phyloP scores from a whole-genome alignment of 1,140 invertebrate species.

The Diachasmimorpha longicaudata region DNA sequence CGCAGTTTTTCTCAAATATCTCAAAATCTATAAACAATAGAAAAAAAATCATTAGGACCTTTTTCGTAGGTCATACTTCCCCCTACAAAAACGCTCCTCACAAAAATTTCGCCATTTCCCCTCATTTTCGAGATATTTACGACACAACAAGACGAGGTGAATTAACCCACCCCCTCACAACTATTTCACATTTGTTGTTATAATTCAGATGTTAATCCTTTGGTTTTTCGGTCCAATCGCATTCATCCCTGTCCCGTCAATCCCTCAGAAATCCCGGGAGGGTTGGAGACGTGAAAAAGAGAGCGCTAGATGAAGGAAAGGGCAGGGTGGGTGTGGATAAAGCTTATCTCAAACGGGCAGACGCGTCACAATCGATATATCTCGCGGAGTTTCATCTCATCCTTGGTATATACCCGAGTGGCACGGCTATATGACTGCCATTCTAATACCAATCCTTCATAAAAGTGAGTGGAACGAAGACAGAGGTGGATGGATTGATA shows the following conservation, averaged over 20 bases:
- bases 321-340: slow-evolving; percentile 34
- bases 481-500: slow-evolving; percentile 27
- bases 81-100: no score
- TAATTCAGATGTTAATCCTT: no score
- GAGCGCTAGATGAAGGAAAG: slow-evolving; percentile 23
- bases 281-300: background rate
- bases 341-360: slow-evolving; percentile 59
- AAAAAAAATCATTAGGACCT: no score
- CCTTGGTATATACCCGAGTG: slow-evolving; percentile 11
- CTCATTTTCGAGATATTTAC: no score
- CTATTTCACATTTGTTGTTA: no score
- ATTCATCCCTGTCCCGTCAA: background rate
- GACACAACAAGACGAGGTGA: no score
- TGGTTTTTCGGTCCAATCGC: no score
- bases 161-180: no score
- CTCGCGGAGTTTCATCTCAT: slow-evolving; percentile 44
- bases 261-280: background rate
- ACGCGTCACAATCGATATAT: slow-evolving; percentile 62
- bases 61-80: no score
- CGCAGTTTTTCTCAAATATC: no score
- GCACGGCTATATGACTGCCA: background rate
- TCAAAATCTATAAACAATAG: no score
- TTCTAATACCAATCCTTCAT: background rate
- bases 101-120: no score
- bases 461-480: background rate